These are phyloP conservation scores for Cinclus cinclus DNA, from an alignment of 2,113 vertebrate genomes.

Conservation along the genomic window DNA sequence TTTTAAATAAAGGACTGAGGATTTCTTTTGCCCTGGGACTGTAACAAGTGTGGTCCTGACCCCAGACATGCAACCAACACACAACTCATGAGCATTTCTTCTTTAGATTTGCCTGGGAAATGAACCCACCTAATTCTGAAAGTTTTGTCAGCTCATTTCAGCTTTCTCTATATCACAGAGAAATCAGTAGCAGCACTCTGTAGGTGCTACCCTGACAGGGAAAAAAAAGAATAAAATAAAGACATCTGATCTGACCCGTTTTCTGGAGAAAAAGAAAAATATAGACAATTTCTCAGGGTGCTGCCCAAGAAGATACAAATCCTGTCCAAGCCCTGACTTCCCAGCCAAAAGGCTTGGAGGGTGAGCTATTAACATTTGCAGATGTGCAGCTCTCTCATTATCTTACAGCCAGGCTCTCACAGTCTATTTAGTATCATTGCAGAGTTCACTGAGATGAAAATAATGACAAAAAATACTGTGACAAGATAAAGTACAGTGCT, in stretches of 20 bases:
- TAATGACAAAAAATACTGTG: constrained; percentile 69
- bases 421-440: constrained; percentile 28
- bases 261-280: neutral
- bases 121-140: neutral
- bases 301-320: neutral
- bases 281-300: neutral
- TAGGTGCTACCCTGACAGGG: neutral
- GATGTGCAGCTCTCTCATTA: neutral
- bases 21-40: neutral
- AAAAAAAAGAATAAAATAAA: neutral
- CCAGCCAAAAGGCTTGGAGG: neutral
- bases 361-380: neutral
- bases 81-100: neutral
- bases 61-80: neutral
- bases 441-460: constrained; percentile 58
- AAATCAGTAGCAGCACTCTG: neutral
- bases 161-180: neutral
- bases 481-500: constrained; percentile 71
- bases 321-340: neutral
- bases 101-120: neutral
- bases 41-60: neutral
- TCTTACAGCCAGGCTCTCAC: neutral
- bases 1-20: neutral
- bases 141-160: neutral
- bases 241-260: neutral